phyloP scores from a whole-genome alignment of 2,888 invertebrate genomes.

The Tetragnatha montana region DNA sequence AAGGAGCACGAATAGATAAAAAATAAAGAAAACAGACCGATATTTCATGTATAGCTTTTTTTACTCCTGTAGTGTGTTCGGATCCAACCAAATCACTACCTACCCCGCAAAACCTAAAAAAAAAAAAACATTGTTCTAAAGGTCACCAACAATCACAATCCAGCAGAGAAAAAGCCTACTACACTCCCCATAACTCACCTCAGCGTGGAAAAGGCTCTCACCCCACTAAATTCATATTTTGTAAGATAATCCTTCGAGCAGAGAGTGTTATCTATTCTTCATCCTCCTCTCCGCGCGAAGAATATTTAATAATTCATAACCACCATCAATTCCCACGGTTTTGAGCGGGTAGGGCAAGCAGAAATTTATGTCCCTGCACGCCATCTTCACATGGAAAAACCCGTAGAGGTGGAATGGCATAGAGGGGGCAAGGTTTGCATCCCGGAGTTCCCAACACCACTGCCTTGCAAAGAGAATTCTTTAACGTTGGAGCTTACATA shows the following conservation, averaged over 20 bases:
- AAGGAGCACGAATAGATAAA: too few relatives aligned
- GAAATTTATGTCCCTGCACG: constrained; percentile 5
- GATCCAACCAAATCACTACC: too few relatives aligned
- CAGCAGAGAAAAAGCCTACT: not conserved
- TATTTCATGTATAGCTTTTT: too few relatives aligned
- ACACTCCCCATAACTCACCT: not conserved
- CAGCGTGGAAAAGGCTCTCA: not conserved
- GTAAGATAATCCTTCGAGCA: not conserved
- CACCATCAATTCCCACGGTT: not conserved
- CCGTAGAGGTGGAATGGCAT: not conserved
- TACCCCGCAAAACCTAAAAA: too few relatives aligned
- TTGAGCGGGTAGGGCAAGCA: not conserved
- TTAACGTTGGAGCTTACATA: too few relatives aligned
- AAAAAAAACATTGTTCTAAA: too few relatives aligned
- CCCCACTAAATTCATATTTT: constrained; percentile 1
- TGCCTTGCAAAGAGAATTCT: too few relatives aligned
- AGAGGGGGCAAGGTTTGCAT: too few relatives aligned
- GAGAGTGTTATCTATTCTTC: not conserved
- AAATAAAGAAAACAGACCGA: too few relatives aligned
- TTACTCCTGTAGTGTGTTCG: too few relatives aligned
- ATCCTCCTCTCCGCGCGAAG: not conserved
- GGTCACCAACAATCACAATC: not conserved
- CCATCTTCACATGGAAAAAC: not conserved
- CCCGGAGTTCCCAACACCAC: too few relatives aligned
- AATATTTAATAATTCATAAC: constrained; percentile 14